These are phyloP conservation scores for Clarias gariepinus DNA, from an alignment of 2,113 vertebrate genomes.

Conservation along the genomic window DNA sequence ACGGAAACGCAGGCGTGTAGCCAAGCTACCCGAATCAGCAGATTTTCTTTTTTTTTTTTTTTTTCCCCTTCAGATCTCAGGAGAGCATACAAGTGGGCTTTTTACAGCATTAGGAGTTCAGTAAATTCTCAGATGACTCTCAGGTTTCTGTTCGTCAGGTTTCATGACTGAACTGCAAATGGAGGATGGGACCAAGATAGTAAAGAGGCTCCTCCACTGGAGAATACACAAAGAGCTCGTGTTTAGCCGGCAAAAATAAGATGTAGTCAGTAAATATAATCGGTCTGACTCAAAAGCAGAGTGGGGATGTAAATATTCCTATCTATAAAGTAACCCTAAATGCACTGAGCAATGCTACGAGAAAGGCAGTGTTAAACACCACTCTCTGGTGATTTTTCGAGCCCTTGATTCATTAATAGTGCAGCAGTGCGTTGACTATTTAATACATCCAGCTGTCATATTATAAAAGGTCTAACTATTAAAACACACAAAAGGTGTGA, in stretches of 20 bases:
- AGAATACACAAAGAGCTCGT: slow-evolving; percentile 9
- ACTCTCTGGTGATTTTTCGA: background rate
- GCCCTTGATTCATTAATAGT: background rate
- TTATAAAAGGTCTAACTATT: background rate
- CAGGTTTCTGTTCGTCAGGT: slow-evolving; percentile 4
- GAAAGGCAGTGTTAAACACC: background rate
- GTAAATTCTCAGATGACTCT: slow-evolving; percentile 28
- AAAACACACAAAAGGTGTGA: background rate
- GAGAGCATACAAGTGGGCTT: slow-evolving; percentile 33
- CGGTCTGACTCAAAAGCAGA: background rate
- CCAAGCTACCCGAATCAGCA: slow-evolving; percentile 51
- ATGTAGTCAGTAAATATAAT: background rate
- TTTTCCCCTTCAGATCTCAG: slow-evolving; percentile 12
- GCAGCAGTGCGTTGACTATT: background rate
- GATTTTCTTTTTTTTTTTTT: slow-evolving; percentile 33
- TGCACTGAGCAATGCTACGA: background rate
- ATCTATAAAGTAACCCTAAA: background rate
- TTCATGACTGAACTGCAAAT: slow-evolving; percentile 27
- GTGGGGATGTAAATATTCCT: background rate
- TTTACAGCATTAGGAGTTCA: slow-evolving; percentile 31
- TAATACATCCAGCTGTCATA: background rate
- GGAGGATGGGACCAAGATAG: slow-evolving; percentile 15
- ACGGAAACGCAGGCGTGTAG: background rate
- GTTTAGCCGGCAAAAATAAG: slow-evolving; percentile 10
- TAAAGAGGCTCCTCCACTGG: slow-evolving; percentile 19